Evolutionary conservation across 2,888 invertebrate species (phyloP), one percentile per base, ranked within the genome.

Genomic region (Tenthredo notha): DNA sequence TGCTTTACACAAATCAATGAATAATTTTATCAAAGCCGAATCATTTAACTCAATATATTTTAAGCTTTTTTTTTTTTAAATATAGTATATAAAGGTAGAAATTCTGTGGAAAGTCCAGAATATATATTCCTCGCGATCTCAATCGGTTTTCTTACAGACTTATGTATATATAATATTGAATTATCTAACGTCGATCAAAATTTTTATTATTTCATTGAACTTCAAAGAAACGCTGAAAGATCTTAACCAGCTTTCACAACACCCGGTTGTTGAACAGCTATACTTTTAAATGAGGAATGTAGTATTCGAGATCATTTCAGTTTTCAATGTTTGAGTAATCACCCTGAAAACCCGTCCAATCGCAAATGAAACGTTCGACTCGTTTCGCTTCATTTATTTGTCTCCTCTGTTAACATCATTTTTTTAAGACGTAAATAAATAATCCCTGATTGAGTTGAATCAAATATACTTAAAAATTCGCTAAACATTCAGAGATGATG

Each of bases 191-290:
- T 67, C 29, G 7, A 33, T 67, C 67, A 67, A 67, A 33, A 67
- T 67, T 67, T 67, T 67, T 67, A 43, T 12, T 10, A 74, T 74
- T 43, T 43, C 37, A 37, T 70, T 21, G 21, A 74, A 43, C 25
- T 43, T 43, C 40, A 40, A 74, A 74, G 43, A 50, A 25, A 29
- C 10, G 54, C 33, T 50, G 15, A 40, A 77, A 33, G 29, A 77
- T 77, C 77, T 77, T 54, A 54, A 77, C 29, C 77, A 77, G 77
- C 77, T 77, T 77, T 77, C 77, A 77, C 77, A 77, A 77, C 50
- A 77, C 18, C 7, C 40, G 33, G 1, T 47, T 29, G 1, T 15
- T 29, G 54, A 50, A 25, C 47, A 50, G 77, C n/a, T 77, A 29
- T 18, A 33, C 47, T 18, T 47, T 25, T 75, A 75, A 18, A 25